Base-by-base conservation (phyloP, 2,113 vertebrate species). In the Meriones unguiculatus region DNA sequence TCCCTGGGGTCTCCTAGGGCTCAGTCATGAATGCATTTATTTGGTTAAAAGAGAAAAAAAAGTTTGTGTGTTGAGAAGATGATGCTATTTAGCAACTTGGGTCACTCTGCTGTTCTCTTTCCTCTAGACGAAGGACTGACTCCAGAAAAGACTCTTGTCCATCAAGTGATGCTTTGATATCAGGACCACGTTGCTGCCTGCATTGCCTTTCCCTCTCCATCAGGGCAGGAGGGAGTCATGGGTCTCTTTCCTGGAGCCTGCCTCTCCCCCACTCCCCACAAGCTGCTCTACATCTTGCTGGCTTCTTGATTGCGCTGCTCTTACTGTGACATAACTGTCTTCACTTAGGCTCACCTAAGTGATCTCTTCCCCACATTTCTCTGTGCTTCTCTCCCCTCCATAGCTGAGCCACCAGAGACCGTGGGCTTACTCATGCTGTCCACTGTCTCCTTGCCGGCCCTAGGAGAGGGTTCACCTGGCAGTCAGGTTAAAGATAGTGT, bases 361-460 rank as follows among this genome's bases (percentile, higher is more conserved):
- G 32, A 11, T 32, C 57, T 81, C 64, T 64, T 41, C 28, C 25
- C 17, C 70, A 22, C 2, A 8, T 86, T 65, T 81, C 57, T 57
- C 69, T 76, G n/a, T 15, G 54, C 17, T 17, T 17, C 1, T 2
- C 7, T 35, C 3, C 4, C n/a, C 11, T 0, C 2, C 62, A 18
- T 22, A 13, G 59, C 77, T 5, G 57, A 11, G 17, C 22, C 0
- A 1, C 57, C 57, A 59, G 32, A 8, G 41, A 57, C 22, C 54
- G n/a, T 0, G 62, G 67, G 24, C 54, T 46, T 38, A 62, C 69
- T 81, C 59, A 13, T 0, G 15, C 35, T 52, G 72, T 20, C 67
- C 38, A 1, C 18, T 1, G 52, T 59, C 59, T 70, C 81, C 35
- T 20, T 7, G 30, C 35, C n/a, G 50, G 38, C n/a, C 28, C 13